Evolutionary conservation across 1,140 invertebrate genomes (phyloP).

Genomic region (Zelostemma sp.): DNA sequence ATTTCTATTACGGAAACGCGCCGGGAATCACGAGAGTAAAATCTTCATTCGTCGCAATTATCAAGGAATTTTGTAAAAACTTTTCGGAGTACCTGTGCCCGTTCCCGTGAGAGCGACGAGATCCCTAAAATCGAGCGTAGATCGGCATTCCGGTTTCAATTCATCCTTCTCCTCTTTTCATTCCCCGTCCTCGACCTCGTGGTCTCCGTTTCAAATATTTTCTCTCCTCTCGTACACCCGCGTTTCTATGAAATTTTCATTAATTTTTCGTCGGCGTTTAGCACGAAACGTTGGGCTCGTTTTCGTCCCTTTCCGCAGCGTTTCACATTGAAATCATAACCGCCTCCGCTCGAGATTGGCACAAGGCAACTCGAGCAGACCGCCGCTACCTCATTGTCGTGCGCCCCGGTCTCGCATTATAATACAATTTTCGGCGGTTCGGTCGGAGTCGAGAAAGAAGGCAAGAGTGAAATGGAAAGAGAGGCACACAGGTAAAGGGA

Average conservation of each 20-base stretch:
- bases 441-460: constrained; percentile 22
- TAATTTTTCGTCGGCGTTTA: too few species aligned
- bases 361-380: constrained; percentile 65
- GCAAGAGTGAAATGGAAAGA: constrained; percentile 14
- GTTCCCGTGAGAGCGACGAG: constrained; percentile 4
- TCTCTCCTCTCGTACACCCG: neutral
- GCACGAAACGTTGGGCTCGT: too few species aligned
- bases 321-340: constrained; percentile 62
- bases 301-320: neutral
- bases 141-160: constrained; percentile 10
- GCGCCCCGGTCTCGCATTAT: constrained; percentile 58
- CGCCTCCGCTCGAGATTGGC: constrained; percentile 64
- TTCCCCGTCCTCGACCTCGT: constrained; percentile 13
- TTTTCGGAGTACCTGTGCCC: constrained; percentile 14
- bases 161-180: constrained; percentile 14
- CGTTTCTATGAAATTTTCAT: neutral
- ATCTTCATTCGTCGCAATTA: too few species aligned
- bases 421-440: constrained; percentile 66
- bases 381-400: constrained; percentile 60
- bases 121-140: constrained; percentile 10
- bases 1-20: constrained; percentile 45
- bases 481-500: constrained; percentile 21
- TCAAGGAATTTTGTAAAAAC: too few species aligned
- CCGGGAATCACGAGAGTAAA: constrained; percentile 1
- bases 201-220: constrained; percentile 16